Conservation (phyloP, 2,888 invertebrate species). For the Oxystoma pomonae region DNA sequence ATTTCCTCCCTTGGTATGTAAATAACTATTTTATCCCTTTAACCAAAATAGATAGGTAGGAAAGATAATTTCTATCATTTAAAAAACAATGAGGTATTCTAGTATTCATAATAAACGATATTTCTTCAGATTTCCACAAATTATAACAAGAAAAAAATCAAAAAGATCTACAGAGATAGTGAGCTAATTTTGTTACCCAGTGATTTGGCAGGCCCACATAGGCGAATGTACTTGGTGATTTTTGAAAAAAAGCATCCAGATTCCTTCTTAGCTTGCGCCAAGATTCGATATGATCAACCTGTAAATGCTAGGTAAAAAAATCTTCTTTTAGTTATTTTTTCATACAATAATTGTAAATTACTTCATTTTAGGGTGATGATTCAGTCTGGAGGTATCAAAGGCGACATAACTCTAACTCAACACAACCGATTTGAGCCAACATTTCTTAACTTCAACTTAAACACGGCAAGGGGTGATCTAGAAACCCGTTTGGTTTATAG, state of each 20-base stretch:
- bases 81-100: no score
- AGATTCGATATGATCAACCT: slow-evolving; percentile 65
- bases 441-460: slow-evolving; percentile 67
- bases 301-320: slow-evolving; percentile 62
- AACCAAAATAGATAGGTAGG: no score
- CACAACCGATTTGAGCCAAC: slow-evolving; percentile 82
- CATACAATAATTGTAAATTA: not conserved
- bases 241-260: slow-evolving; percentile 74
- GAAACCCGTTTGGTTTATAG: slow-evolving; percentile 71
- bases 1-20: no score
- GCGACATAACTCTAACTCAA: slow-evolving; percentile 73
- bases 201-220: slow-evolving; percentile 70
- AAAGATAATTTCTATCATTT: no score
- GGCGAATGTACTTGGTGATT: slow-evolving; percentile 76
- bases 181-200: slow-evolving; percentile 66
- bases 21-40: no score
- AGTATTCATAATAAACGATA: no score
- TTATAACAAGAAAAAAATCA: slow-evolving; percentile 53
- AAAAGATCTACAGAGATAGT: slow-evolving; percentile 63
- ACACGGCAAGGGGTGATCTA: slow-evolving; percentile 60
- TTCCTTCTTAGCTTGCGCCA: slow-evolving; percentile 78
- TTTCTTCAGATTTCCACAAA: slow-evolving; percentile 67
- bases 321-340: not conserved
- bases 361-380: slow-evolving; percentile 58
- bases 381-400: slow-evolving; percentile 75